phyloP scores from a whole-genome alignment of 2,888 invertebrate species.

The Napeogenes inachia region DNA sequence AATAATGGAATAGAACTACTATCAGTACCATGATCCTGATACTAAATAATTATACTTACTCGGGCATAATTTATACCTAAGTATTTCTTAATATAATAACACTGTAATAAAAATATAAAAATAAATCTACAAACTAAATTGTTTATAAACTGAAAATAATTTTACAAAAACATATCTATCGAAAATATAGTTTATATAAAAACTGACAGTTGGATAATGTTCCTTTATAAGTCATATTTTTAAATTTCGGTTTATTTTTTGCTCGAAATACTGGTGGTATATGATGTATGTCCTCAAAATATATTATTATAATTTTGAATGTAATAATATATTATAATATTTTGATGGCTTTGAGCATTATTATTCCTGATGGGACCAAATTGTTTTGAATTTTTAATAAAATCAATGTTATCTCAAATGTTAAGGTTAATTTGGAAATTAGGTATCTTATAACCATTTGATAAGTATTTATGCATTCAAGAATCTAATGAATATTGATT shows the following conservation, averaged over 20 bases:
- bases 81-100: constrained; percentile 36
- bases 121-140: constrained; percentile 60
- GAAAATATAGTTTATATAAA: constrained; percentile 50
- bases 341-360: too few relatives aligned
- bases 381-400: too few relatives aligned
- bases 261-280: not conserved
- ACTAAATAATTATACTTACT: constrained; percentile 48
- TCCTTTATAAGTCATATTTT: constrained; percentile 31
- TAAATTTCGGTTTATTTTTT: constrained; percentile 16
- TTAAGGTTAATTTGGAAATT: too few relatives aligned
- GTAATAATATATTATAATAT: too few relatives aligned
- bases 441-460: too few relatives aligned
- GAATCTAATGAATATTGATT: too few relatives aligned
- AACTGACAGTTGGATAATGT: constrained; percentile 46
- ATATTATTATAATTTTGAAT: not conserved
- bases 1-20: too few relatives aligned
- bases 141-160: constrained; percentile 61
- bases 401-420: too few relatives aligned
- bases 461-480: too few relatives aligned
- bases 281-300: not conserved
- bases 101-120: constrained; percentile 44
- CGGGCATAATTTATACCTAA: constrained; percentile 63
- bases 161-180: constrained; percentile 67
- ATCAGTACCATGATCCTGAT: too few relatives aligned
- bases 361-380: too few relatives aligned